Base-by-base conservation (phyloP, 1,140 invertebrate genomes). In the Marisa cornuarietis region DNA sequence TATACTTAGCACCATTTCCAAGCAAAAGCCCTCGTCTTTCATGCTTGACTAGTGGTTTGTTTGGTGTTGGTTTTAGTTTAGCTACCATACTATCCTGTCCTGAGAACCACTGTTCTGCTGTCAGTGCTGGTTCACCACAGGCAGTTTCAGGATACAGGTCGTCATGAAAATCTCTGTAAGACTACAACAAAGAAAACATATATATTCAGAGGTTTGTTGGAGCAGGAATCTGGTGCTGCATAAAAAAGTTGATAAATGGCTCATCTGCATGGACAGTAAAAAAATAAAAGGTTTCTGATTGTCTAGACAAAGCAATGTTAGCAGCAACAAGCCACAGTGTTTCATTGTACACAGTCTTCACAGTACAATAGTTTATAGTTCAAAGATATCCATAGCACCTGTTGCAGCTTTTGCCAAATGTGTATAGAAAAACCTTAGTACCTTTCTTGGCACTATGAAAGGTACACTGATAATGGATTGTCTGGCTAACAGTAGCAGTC, bases 391-490 rank as follows among this genome's bases (percentile, higher is more conserved):
- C n/a, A 42, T 42, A 42, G 31, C 31, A 42, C 0, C 31, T 42
- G 31, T 42, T 42, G 31, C 31, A 42, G 31, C 31, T 42, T 42
- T 42, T 42, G 31, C 31, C 31, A 42, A 42, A 42, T 42, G 31
- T 58, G 9, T 1, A 11, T 58, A 58, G 54, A 58, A 14, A 58
- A 58, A 9, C 9, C 54, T 18, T 18, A 58, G 0, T 89, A 95
- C 94, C 92, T 98, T 98, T 88, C 97, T 93, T 65, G 97, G 97
- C 77, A 98, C 96, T 91, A 98, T 96, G 90, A 97, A 98, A 90
- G 96, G 97, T 69, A 97, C 95, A 13, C 96, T 96, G 88, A 97
- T 95, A 31, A 99, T 95, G 83, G 95, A 94, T 72, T 94, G 94
- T 10, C 95, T 95, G 4, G 95, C 95, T 31, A 99, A 92, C 83